Evolutionary conservation across 2,888 invertebrate species (phyloP), one percentile per base, ranked within the genome.

Genomic region (Leptogaster cylindrica): DNA sequence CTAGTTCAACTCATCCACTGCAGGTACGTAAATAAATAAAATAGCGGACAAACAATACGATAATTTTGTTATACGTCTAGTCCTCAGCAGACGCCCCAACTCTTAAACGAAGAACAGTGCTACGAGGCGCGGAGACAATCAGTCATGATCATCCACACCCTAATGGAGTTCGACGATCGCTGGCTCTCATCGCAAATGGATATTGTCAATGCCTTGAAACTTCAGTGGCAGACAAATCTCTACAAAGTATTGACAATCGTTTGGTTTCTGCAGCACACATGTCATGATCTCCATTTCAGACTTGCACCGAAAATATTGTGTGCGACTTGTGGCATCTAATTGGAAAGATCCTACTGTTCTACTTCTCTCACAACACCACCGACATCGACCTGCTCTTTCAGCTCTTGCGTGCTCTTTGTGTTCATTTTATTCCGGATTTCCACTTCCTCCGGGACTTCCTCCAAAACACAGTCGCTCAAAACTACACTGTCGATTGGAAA

Each of bases 401-500:
- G 82, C 82, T 98, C 65, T 82, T 97, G 68, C 84, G 93, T 72
- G 96, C 95, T 0, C 88, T 95, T 70, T 93, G 93, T 72, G 89
- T 91, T 73, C 85, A 95, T 66, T 96, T 92, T 74, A 89, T 97
- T 68, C 95, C 96, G 0, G 96, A 97, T 78, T 97, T 97, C 79
- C 87, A 95, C 85, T 95, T 95, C 76, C 82, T 95, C 2, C 86
- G 91, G 23, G 93, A 93, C 73, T 95, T 94, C 78, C 79, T 95
- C 27, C 93, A 95, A 76, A 91, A 92, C 73, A 93, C 92, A 0
- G 93, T 95, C 0, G 92, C 93, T 0, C 92, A 93, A 76, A 91
- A 90, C 70, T 97, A 93, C 78, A 89, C 93, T 0, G 89, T 96
- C 0, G 93, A 94, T 70, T 98, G 98, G 98, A 97, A 98, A 77